Conservation (phyloP, 2,797 vertebrate genomes). For the Arremon brunneinucha region DNA sequence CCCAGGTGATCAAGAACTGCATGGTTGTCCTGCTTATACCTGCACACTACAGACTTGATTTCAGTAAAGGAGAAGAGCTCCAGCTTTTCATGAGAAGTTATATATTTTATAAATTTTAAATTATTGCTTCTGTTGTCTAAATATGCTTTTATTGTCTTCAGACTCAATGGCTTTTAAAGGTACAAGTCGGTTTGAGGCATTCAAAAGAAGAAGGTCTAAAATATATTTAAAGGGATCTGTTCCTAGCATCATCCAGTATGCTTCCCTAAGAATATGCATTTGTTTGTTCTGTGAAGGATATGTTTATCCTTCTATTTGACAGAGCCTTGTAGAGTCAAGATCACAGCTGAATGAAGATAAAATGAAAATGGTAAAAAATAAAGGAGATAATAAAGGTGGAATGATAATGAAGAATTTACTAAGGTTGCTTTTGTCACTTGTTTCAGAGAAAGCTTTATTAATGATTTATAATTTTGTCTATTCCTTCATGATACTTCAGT, state of each 20-base stretch:
- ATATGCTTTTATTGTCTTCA: neutral
- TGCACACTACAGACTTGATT: neutral
- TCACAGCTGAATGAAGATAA: neutral
- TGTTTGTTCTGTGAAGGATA: neutral
- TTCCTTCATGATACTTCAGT: neutral
- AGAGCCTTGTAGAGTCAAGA: neutral
- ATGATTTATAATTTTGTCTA: neutral
- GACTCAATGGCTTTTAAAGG: neutral
- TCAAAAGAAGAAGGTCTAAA: neutral
- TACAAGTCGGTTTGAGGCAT: neutral
- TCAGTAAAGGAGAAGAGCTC: neutral
- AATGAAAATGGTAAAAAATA: neutral
- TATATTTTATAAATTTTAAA: neutral
- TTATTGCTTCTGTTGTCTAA: neutral
- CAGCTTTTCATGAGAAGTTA: neutral
- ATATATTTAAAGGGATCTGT: neutral
- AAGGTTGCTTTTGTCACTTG: neutral
- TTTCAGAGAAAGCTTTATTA: neutral
- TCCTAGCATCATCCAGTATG: too few species aligned
- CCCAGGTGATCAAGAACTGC: neutral
- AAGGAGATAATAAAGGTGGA: neutral
- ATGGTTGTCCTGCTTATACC: neutral
- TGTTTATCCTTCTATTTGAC: neutral
- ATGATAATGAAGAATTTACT: neutral
- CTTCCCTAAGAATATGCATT: neutral